A percentile compares a stretch with the other conserved stretches of the same genome.
Evolutionary conservation across 2,888 invertebrate species (phyloP).

Genomic region (Meganola albula): DNA sequence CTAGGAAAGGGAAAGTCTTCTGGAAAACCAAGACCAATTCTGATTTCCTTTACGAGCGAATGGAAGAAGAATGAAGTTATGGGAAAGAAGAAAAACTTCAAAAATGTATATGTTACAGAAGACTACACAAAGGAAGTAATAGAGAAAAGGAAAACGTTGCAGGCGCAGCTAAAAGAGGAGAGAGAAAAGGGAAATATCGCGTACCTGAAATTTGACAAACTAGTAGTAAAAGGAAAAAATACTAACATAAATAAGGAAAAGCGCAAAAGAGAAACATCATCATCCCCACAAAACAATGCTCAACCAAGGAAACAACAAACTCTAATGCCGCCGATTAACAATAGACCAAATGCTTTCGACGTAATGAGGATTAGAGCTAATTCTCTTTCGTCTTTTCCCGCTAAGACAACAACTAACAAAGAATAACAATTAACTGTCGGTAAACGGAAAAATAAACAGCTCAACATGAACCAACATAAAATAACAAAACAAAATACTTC

Average conservation of each 20-base stretch:
- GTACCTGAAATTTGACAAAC: not conserved
- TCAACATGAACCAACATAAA: not conserved
- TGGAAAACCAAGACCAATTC: not conserved
- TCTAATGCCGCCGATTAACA: not conserved
- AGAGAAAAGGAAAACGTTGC: not conserved
- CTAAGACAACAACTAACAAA: not conserved
- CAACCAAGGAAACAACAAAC: not conserved
- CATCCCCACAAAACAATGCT: not conserved
- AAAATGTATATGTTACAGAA: not conserved
- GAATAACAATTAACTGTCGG: not conserved
- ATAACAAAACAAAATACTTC: constrained; percentile 11
- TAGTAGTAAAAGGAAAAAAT: not conserved
- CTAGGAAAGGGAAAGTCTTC: not conserved
- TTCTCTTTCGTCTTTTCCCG: not conserved
- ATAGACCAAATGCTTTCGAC: not conserved
- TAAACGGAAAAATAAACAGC: not conserved
- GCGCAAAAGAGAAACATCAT: not conserved
- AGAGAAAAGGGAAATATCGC: not conserved
- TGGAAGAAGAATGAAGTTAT: not conserved
- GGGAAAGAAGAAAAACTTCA: not conserved
- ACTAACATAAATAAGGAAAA: not conserved
- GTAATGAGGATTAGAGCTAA: not conserved
- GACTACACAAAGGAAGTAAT: not conserved
- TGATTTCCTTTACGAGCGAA: not conserved
- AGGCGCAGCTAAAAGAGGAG: not conserved